phyloP scores from a whole-genome alignment of 2,888 invertebrate species.

The Mythimna vitellina region DNA sequence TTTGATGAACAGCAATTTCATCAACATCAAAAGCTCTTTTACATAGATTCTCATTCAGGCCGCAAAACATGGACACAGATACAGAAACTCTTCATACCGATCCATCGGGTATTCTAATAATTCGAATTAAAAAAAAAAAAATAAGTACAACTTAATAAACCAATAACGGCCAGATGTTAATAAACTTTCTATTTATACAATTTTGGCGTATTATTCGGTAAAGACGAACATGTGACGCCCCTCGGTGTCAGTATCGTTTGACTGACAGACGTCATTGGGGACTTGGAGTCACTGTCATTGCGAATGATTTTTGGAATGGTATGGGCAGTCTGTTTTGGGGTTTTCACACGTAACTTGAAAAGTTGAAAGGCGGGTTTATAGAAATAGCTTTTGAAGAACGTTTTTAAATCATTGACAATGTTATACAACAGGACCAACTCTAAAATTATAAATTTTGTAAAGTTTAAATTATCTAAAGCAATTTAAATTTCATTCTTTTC shows the following conservation, averaged over 20 bases:
- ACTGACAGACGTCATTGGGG: constrained; percentile 60
- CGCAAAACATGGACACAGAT: neutral
- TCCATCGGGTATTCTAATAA: neutral
- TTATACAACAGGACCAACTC: neutral
- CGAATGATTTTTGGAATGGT: constrained; percentile 9
- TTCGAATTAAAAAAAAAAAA: constrained; percentile 8
- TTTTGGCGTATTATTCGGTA: constrained; percentile 36
- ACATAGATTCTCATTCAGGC: too few relatives aligned
- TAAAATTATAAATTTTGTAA: too few relatives aligned
- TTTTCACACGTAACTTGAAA: neutral
- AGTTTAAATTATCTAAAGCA: too few relatives aligned
- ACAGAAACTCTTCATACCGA: neutral
- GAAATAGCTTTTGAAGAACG: neutral
- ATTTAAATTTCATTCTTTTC: too few relatives aligned
- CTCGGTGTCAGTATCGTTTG: constrained; percentile 56
- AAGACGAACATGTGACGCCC: constrained; percentile 50
- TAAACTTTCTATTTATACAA: constrained; percentile 65
- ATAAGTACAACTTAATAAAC: constrained; percentile 1
- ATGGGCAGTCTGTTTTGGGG: neutral
- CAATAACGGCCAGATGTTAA: constrained; percentile 54
- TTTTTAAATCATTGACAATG: neutral
- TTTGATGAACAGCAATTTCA: neutral
- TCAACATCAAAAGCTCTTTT: neutral
- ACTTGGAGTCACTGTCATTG: constrained; percentile 39
- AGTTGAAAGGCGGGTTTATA: neutral